These are phyloP conservation scores for Manis crassicaudata DNA, from an alignment of 2,797 vertebrate species.

Conservation along the genomic window DNA sequence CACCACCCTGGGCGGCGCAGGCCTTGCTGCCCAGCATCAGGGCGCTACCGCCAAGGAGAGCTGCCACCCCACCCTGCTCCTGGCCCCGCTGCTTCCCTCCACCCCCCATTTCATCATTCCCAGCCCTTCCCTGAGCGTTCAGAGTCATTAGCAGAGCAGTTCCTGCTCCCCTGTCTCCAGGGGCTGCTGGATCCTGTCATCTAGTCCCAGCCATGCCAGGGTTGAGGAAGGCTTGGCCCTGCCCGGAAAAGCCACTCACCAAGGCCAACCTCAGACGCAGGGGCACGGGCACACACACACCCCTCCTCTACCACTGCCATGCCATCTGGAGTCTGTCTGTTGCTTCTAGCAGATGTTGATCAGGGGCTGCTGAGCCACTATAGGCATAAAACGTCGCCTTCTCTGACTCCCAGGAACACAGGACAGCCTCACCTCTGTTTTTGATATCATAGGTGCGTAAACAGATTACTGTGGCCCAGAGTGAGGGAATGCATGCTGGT, in stretches of 20 bases:
- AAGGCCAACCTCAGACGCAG: not conserved
- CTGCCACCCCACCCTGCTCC: not conserved
- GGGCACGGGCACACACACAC: not conserved
- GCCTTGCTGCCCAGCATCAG: not conserved
- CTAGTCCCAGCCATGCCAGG: slow-evolving; percentile 40
- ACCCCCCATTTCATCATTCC: not conserved
- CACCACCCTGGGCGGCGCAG: not conserved
- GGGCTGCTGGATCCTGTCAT: slow-evolving; percentile 58
- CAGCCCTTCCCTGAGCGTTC: not conserved
- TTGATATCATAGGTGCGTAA: slow-evolving; percentile 60
- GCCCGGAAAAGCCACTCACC: slow-evolving; percentile 26
- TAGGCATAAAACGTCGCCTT: slow-evolving; percentile 62
- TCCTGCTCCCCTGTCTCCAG: not conserved
- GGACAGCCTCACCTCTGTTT: slow-evolving; percentile 63
- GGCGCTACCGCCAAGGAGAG: not conserved
- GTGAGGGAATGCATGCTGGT: not conserved
- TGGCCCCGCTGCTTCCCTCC: not conserved
- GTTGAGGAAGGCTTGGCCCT: slow-evolving; percentile 46
- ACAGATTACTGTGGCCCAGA: not conserved
- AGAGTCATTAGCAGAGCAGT: slow-evolving; percentile 46
- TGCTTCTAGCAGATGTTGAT: slow-evolving; percentile 73
- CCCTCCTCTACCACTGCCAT: slow-evolving; percentile 43
- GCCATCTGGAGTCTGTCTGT: slow-evolving; percentile 84
- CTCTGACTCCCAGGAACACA: not conserved
- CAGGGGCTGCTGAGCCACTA: slow-evolving; percentile 59